These are phyloP conservation scores for Mastigias papua DNA, from an alignment of 30 jellyfish, hydroid and myxozoan species.

Conservation along the genomic window DNA sequence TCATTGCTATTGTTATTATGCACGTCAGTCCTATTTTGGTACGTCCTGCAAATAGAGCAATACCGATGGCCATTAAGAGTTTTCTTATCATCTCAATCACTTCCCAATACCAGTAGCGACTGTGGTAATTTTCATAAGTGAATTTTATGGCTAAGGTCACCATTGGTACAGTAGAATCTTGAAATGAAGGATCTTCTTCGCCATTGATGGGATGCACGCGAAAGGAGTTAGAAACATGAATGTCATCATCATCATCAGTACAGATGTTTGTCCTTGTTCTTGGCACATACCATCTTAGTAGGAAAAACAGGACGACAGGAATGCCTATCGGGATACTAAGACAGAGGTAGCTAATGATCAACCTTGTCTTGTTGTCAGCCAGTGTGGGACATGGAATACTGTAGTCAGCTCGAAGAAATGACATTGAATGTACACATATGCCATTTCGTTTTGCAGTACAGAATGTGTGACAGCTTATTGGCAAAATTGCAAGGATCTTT, in stretches of 20 bases:
- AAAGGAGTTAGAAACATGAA: too few relatives aligned
- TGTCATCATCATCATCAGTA: too few relatives aligned
- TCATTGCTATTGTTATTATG: slow-evolving; percentile 9
- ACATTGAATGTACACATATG: not conserved
- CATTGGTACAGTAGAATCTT: not conserved
- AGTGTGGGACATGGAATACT: slow-evolving; percentile 24
- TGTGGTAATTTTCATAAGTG: slow-evolving; percentile 35
- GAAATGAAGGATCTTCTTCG: not conserved
- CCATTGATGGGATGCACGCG: too few relatives aligned
- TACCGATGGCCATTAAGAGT: slow-evolving; percentile 43
- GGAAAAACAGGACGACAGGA: slow-evolving; percentile 4
- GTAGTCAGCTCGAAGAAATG: slow-evolving; percentile 39
- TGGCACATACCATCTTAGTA: not conserved
- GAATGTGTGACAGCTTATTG: slow-evolving; percentile 36
- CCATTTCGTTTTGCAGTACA: slow-evolving; percentile 16
- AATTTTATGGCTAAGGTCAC: slow-evolving; percentile 14
- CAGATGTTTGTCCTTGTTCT: not conserved
- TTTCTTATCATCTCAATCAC: slow-evolving; percentile 39
- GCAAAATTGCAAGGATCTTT: slow-evolving; percentile 21
- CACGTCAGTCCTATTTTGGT: slow-evolving; percentile 18
- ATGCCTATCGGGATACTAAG: slow-evolving; percentile 33
- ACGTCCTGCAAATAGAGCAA: slow-evolving; percentile 2
- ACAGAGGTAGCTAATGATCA: slow-evolving; percentile 16
- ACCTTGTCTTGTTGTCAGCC: not conserved
- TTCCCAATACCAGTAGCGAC: slow-evolving; percentile 47